These are phyloP conservation scores for Mus pahari DNA, from an alignment of 2,113 vertebrate species.

Conservation along the genomic window DNA sequence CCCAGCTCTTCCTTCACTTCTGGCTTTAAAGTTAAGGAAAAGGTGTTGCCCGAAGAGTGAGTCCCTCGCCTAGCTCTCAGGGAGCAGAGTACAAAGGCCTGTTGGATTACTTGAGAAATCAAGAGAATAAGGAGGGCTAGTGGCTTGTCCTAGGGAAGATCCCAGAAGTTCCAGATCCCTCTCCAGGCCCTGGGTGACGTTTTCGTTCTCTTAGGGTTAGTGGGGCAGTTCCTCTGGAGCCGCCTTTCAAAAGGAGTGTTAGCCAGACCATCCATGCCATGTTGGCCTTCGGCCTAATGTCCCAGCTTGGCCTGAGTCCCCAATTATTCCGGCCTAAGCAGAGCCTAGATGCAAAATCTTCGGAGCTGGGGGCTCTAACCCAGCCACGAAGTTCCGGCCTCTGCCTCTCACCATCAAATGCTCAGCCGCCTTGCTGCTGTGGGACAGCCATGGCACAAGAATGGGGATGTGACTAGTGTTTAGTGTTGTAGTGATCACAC, in stretches of 20 bases:
- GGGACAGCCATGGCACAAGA: not conserved
- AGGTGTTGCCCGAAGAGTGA: not conserved
- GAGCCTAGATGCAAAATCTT: not conserved
- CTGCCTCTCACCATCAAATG: not conserved
- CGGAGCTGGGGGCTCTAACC: not conserved
- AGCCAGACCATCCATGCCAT: not conserved
- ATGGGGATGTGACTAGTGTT: not conserved
- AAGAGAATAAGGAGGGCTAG: not conserved
- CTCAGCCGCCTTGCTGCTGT: not conserved
- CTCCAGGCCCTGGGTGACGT: not conserved
- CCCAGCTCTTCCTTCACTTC: not conserved
- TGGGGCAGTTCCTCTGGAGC: conserved; percentile 52
- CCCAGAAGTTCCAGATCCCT: not conserved
- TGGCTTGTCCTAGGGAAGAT: not conserved
- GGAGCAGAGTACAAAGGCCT: not conserved
- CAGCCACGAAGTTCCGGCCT: not conserved
- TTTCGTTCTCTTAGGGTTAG: conserved; percentile 17
- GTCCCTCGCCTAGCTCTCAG: not conserved
- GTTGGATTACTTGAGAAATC: not conserved
- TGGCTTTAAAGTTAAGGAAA: conserved; percentile 20
- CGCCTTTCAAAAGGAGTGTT: conserved; percentile 44
- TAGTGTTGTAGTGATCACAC: not conserved
- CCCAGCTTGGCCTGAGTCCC: not conserved
- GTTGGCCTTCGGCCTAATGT: conserved; percentile 59
- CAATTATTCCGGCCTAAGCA: conserved; percentile 2